Evolutionary conservation across 2,888 invertebrate genomes (phyloP).

Genomic region (Rhogogaster chlorosoma): DNA sequence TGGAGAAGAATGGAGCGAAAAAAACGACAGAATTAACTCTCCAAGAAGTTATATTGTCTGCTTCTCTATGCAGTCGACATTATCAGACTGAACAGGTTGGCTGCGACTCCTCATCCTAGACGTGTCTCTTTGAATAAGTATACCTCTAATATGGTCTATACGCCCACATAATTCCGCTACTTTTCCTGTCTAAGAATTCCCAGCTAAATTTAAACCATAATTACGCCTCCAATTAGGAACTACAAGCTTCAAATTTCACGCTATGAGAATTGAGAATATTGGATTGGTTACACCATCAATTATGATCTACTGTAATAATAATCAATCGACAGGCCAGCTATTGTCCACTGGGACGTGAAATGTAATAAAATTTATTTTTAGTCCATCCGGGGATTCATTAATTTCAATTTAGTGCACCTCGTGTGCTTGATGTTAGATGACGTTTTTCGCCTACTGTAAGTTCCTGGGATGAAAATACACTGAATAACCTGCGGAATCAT

Average conservation of each 20-base stretch:
- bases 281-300: background rate
- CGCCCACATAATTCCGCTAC: background rate
- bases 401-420: background rate
- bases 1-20: background rate
- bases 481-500: too few relatives aligned
- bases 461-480: too few relatives aligned
- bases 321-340: background rate
- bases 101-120: background rate
- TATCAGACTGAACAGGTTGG: background rate
- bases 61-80: background rate
- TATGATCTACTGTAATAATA: background rate
- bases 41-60: constrained; percentile 1
- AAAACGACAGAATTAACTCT: background rate
- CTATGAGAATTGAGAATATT: background rate
- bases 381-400: background rate
- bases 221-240: background rate
- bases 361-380: background rate
- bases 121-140: background rate
- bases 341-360: background rate
- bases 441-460: too few relatives aligned
- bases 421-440: background rate
- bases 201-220: background rate
- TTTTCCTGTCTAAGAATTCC: background rate
- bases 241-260: background rate
- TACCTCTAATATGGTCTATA: background rate